Percentiles rank a stretch among this genome's conserved stretches.
Conservation (phyloP, 1,140 invertebrate genomes). For the Plectus sambesii region DNA sequence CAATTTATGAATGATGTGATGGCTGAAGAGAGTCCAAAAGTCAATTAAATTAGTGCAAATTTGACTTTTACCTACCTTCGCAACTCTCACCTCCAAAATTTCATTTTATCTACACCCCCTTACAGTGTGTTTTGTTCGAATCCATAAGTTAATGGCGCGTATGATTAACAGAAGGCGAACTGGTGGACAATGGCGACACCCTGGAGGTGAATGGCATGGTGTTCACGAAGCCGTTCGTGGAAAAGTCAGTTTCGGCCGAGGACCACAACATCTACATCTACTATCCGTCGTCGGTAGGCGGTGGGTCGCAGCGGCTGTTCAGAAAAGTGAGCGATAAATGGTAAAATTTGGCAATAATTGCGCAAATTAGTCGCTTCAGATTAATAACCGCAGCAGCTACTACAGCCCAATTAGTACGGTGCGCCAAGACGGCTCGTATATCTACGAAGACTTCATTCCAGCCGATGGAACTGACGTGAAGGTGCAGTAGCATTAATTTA, state of each 20-base stretch:
- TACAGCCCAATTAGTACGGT: slow-evolving; percentile 92
- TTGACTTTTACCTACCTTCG: too few relatives aligned
- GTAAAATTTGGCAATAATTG: slow-evolving; percentile 9
- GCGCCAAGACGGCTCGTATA: slow-evolving; percentile 89
- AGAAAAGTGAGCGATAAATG: slow-evolving; percentile 63
- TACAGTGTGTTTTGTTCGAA: too few relatives aligned
- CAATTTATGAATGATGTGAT: too few relatives aligned
- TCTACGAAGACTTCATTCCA: slow-evolving; percentile 99
- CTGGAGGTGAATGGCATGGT: slow-evolving; percentile 93
- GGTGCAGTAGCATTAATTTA: too few relatives aligned
- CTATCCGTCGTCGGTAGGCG: slow-evolving; percentile 93
- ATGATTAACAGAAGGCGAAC: slow-evolving; percentile 81
- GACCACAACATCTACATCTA: slow-evolving; percentile 99
- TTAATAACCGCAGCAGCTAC: slow-evolving; percentile 91
- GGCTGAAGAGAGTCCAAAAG: too few relatives aligned
- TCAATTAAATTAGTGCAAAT: too few relatives aligned
- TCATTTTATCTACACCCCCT: too few relatives aligned
- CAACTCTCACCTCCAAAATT: too few relatives aligned
- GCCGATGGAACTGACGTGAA: slow-evolving; percentile 92
- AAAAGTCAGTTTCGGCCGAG: slow-evolving; percentile 94
- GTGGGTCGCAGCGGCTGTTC: slow-evolving; percentile 86
- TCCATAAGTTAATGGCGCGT: too few relatives aligned
- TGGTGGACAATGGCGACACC: slow-evolving; percentile 93
- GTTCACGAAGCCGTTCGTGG: slow-evolving; percentile 96
- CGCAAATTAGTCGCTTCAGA: slow-evolving; percentile 54